These are phyloP conservation scores for Lacanobia wlatinum DNA, from an alignment of 2,888 invertebrate species.

Conservation along the genomic window DNA sequence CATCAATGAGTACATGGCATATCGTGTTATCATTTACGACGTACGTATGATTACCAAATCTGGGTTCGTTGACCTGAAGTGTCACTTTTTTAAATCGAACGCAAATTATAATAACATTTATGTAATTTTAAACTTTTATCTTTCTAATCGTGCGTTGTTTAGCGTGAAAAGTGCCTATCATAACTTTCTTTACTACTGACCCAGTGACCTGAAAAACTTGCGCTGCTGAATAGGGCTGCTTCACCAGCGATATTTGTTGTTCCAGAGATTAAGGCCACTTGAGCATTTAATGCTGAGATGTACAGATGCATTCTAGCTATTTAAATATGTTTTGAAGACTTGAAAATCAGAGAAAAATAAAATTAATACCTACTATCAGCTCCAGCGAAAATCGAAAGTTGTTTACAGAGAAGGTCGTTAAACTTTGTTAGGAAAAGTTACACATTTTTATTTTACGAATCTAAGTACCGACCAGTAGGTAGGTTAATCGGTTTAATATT, in stretches of 20 bases:
- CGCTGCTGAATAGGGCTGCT: not conserved
- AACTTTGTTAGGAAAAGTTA: conserved; percentile 1
- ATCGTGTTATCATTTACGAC: conserved; percentile 38
- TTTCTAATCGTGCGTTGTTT: conserved; percentile 10
- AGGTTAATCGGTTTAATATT: not conserved
- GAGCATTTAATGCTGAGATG: not conserved
- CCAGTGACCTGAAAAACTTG: conserved; percentile 21
- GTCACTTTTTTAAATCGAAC: conserved; percentile 8
- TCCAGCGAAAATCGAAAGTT: conserved; percentile 27
- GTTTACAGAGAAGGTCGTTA: conserved; percentile 12
- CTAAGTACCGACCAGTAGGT: not conserved
- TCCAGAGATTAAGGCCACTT: not conserved
- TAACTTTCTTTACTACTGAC: conserved; percentile 29
- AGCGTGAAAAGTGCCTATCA: conserved; percentile 8
- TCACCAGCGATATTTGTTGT: not conserved
- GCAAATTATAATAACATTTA: conserved; percentile 4
- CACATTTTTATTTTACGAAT: not conserved
- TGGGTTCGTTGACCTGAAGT: conserved; percentile 39
- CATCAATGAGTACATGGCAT: conserved; percentile 22
- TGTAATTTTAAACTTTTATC: conserved; percentile 33
- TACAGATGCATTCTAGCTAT: not conserved
- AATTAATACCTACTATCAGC: not conserved
- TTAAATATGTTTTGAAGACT: not conserved
- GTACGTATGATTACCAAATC: conserved; percentile 25
- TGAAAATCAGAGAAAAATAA: not conserved